A percentile compares a stretch with the other conserved stretches of the same genome.
These are phyloP conservation scores for Callospermophilus lateralis DNA, from an alignment of 2,113 vertebrate species.

Conservation along the genomic window DNA sequence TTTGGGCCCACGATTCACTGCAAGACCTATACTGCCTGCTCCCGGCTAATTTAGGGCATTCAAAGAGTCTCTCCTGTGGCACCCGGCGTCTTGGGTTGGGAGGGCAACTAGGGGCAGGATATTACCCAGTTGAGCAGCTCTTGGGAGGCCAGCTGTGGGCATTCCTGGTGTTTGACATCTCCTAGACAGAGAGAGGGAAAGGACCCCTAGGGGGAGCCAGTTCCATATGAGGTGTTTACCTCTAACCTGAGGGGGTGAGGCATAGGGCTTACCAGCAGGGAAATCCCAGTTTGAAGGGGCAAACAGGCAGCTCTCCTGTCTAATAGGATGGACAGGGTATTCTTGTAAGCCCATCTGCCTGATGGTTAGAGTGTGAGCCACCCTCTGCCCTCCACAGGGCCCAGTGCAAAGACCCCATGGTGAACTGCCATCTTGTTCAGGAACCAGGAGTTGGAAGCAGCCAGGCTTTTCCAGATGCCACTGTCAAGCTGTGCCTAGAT, in stretches of 20 bases:
- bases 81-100: slow-evolving; percentile 34
- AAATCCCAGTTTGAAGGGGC: neutral
- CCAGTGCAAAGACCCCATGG: neutral
- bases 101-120: neutral
- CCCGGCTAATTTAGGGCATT: slow-evolving; percentile 34
- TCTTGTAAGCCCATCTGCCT: neutral
- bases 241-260: neutral
- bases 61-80: slow-evolving; percentile 45
- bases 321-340: neutral
- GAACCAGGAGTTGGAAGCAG: neutral
- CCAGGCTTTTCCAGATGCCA: neutral
- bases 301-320: neutral
- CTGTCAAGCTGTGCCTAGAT: neutral
- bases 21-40: slow-evolving; percentile 45
- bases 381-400: neutral
- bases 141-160: neutral
- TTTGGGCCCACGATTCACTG: slow-evolving; percentile 29
- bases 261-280: neutral
- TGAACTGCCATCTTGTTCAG: neutral
- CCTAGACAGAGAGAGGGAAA: neutral
- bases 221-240: neutral
- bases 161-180: neutral
- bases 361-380: neutral
- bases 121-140: slow-evolving; percentile 37
- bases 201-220: neutral